Percentiles rank a stretch among this genome's conserved stretches.
These are phyloP conservation scores for Pygmarrhopalites habei DNA, from an alignment of 1,140 invertebrate genomes.

Conservation along the genomic window DNA sequence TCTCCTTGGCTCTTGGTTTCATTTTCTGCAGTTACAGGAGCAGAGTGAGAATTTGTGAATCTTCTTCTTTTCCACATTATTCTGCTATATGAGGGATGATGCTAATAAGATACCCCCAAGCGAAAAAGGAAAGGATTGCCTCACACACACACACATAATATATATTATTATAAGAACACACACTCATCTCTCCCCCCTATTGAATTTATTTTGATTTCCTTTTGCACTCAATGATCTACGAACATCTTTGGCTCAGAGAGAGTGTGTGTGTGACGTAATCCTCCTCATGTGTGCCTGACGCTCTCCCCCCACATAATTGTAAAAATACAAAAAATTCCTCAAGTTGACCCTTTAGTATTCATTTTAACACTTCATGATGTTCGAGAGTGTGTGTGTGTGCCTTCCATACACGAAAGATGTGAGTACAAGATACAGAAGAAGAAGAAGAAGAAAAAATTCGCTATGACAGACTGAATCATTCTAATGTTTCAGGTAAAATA, in stretches of 20 bases:
- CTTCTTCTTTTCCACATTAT: too few species aligned
- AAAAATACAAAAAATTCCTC: background rate
- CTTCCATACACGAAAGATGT: background rate
- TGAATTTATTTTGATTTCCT: constrained; percentile 11
- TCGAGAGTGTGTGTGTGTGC: background rate
- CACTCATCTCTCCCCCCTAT: background rate
- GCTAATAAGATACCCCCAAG: background rate
- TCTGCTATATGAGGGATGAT: background rate
- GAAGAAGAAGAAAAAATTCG: background rate
- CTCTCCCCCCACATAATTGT: background rate
- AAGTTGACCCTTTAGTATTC: background rate
- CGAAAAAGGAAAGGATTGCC: background rate
- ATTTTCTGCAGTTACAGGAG: too few species aligned
- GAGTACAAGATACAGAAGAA: background rate
- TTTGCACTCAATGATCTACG: constrained; percentile 5
- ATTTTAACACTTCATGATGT: background rate
- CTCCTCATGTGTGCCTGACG: background rate
- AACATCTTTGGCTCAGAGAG: background rate
- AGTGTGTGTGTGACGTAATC: background rate
- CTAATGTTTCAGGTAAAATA: background rate
- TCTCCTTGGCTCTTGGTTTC: too few species aligned
- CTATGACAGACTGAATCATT: background rate
- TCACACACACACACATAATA: background rate
- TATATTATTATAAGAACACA: background rate
- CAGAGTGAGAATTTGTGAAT: too few species aligned